Evolutionary conservation across 2,113 vertebrate genomes (phyloP), one percentile per base, ranked within the genome.

Genomic region (Cynocephalus volans): DNA sequence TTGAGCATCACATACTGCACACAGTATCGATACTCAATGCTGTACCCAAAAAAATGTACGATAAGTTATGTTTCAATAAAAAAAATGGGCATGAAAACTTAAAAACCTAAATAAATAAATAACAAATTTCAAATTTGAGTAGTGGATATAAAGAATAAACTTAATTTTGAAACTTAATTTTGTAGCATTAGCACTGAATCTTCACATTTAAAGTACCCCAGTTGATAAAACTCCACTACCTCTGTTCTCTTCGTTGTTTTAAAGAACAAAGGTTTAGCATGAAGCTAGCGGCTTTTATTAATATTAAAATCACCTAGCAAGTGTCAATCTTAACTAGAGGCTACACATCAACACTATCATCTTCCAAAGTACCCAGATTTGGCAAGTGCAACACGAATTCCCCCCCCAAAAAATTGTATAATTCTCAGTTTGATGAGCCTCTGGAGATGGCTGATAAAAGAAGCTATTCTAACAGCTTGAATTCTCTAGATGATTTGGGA

Each of bases 391-490:
- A 79, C 6, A 8, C 21, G 28, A 21, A 82, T 70, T 70, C 4
- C 41, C 41, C 41, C 41, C 41, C 41, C 62, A n/a, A 36, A 41
- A 89, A 36, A n/a, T 52, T 45, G 50, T 24, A 48, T 45, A 75
- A 73, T 41, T 65, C 62, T 89, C 86, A 72, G 52, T n/a, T 36
- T 84, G 83, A 93, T 87, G 19, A 87, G 54, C 60, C 89, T 93
- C 86, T 93, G 33, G 65, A 95, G 93, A 93, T 19, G 54, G 15
- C 24, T 48, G 79, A 89, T 90, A 36, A 95, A 96, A 97, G 62
- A 36, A 81, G 52, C 36, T 77, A 15, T 81, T 96, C 62, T 50
- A 93, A 69, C 81, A 89, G 83, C 54, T 84, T 41, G 52, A 90
- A 89, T 92, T 92, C 77, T 90, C 96, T 64, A 73, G 95, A 73